phyloP scores from a whole-genome alignment of 2,797 vertebrate genomes.

The Spea hammondii region DNA sequence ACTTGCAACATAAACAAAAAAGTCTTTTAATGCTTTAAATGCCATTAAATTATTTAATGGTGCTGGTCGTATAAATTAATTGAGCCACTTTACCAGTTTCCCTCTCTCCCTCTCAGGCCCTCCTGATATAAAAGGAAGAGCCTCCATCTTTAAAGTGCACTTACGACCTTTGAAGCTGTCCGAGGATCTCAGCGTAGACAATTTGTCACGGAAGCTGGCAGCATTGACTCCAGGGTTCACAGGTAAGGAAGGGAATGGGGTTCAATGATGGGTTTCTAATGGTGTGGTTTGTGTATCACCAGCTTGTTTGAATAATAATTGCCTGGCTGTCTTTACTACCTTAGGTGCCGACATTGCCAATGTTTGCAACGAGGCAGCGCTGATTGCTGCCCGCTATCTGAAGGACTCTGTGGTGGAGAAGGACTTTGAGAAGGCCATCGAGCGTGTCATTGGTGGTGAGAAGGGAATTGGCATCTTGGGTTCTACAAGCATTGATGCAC shows the following conservation, averaged over 20 bases:
- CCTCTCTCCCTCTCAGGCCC: slow-evolving; percentile 62
- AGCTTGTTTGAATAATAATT: background rate
- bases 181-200: slow-evolving; percentile 60
- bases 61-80: too few relatives aligned
- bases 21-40: background rate
- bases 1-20: too few relatives aligned
- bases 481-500: too few relatives aligned
- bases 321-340: background rate
- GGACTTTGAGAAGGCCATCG: slow-evolving; percentile 77
- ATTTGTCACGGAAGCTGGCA: slow-evolving; percentile 70
- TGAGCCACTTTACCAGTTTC: too few relatives aligned
- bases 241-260: slow-evolving; percentile 58
- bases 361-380: slow-evolving; percentile 76
- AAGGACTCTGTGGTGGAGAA: slow-evolving; percentile 60
- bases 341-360: slow-evolving; percentile 67
- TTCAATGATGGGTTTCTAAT: background rate
- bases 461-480: too few relatives aligned
- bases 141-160: slow-evolving; percentile 79
- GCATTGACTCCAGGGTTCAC: slow-evolving; percentile 75
- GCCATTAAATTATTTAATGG: too few relatives aligned
- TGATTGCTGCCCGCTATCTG: slow-evolving; percentile 71
- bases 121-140: slow-evolving; percentile 79
- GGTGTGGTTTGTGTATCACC: background rate
- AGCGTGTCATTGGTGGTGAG: slow-evolving; percentile 76
- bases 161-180: slow-evolving; percentile 73